Percentiles rank a stretch among this genome's conserved stretches.
Conservation (phyloP, 2,797 vertebrate species). For the Fistularia tabacaria region DNA sequence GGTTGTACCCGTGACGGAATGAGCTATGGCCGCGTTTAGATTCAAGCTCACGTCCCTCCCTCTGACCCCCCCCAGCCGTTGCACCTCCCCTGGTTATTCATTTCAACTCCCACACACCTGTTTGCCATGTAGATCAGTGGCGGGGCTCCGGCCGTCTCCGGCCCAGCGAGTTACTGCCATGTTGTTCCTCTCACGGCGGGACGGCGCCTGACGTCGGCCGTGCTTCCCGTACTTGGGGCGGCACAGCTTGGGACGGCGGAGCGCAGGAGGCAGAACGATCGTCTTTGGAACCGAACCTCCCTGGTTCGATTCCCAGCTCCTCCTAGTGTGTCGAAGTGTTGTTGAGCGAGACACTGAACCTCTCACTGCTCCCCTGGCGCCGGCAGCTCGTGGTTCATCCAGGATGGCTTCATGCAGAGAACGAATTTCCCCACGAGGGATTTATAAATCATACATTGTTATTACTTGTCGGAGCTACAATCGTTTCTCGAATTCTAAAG, state of each 20-base stretch:
- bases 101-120: conserved; percentile 47
- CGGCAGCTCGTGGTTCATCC: no score
- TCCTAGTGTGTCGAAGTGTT: no score
- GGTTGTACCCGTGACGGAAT: conserved; percentile 42
- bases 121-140: conserved; percentile 42
- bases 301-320: no score
- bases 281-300: no score
- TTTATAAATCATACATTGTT: no score
- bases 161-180: conserved; percentile 42
- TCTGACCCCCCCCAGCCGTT: conserved; percentile 1
- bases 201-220: conserved; percentile 18
- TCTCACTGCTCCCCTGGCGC: no score
- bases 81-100: conserved; percentile 59
- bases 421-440: no score
- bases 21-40: conserved; percentile 59
- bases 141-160: conserved; percentile 20
- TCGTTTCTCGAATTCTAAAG: conserved; percentile 26
- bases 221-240: conserved; percentile 34
- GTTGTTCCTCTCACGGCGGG: conserved; percentile 15
- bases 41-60: conserved; percentile 62
- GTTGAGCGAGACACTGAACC: no score
- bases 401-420: no score
- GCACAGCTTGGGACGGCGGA: no score
- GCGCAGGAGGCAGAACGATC: no score
- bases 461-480: conserved; percentile 36